phyloP scores from a whole-genome alignment of 2,888 invertebrate species.

The Stegana nigrithorax region DNA sequence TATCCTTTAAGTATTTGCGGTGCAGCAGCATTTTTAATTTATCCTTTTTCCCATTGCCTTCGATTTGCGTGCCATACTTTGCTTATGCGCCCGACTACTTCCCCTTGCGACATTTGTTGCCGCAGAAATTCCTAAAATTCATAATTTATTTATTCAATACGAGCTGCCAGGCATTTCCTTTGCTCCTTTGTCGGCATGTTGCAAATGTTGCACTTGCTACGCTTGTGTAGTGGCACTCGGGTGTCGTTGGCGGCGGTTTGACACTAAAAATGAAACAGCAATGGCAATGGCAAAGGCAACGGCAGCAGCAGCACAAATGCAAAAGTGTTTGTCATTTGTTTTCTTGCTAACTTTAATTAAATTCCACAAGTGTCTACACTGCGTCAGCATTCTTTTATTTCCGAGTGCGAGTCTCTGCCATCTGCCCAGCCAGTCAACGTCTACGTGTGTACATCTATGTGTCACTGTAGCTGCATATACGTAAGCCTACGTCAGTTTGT shows the following conservation, averaged over 20 bases:
- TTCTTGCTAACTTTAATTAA: constrained; percentile 59
- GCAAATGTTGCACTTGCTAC: not conserved
- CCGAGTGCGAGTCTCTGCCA: constrained; percentile 2
- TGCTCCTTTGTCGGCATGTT: not conserved
- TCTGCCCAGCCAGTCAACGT: too few relatives aligned
- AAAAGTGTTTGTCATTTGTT: constrained; percentile 50
- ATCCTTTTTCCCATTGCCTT: not conserved
- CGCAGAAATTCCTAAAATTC: not conserved
- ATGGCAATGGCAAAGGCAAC: not conserved
- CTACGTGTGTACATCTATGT: constrained; percentile 11
- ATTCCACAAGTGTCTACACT: constrained; percentile 47
- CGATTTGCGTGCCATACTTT: not conserved
- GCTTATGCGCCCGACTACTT: not conserved
- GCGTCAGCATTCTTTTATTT: constrained; percentile 30
- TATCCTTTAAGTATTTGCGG: too few relatives aligned
- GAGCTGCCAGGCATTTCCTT: not conserved
- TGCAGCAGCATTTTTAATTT: too few relatives aligned
- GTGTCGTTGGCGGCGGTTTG: too few relatives aligned
- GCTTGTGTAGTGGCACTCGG: too few relatives aligned
- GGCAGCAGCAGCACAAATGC: too few relatives aligned
- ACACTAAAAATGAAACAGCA: not conserved
- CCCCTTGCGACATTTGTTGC: constrained; percentile 15
- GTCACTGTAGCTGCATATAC: constrained; percentile 32
- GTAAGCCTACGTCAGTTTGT: constrained; percentile 23
- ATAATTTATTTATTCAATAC: constrained; percentile 3